Conservation (phyloP, 1,140 invertebrate genomes). For the Drosophila navojoa region DNA sequence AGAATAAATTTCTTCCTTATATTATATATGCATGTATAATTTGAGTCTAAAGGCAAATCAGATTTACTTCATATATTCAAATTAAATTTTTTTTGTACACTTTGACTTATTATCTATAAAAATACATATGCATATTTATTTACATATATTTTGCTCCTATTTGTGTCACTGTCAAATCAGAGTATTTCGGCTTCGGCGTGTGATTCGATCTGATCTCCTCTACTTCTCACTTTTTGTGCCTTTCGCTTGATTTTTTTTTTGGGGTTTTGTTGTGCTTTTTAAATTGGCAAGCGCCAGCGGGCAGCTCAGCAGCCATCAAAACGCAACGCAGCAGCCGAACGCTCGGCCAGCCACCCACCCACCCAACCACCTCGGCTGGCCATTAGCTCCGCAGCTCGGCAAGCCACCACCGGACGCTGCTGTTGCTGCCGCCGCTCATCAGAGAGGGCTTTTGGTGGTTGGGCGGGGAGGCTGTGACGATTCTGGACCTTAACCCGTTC, state of each 20-base stretch:
- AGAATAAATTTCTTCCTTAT: too few species aligned
- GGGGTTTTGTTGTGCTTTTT: slow-evolving; percentile 62
- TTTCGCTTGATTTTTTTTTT: slow-evolving; percentile 21
- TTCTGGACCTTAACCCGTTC: slow-evolving; percentile 65
- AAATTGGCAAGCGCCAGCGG: slow-evolving; percentile 80
- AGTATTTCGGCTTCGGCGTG: slow-evolving; percentile 4
- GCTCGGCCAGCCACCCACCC: background rate
- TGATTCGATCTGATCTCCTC: background rate
- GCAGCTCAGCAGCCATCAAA: slow-evolving; percentile 65
- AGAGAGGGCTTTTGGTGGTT: background rate
- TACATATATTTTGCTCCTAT: too few species aligned
- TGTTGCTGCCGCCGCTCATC: slow-evolving; percentile 23
- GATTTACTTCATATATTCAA: too few species aligned
- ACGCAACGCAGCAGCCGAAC: slow-evolving; percentile 29
- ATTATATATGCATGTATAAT: too few species aligned
- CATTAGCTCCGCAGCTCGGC: slow-evolving; percentile 18
- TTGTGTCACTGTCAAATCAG: background rate
- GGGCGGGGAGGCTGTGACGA: slow-evolving; percentile 4
- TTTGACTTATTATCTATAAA: too few species aligned
- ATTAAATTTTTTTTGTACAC: too few species aligned
- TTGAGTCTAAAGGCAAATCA: too few species aligned
- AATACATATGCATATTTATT: too few species aligned
- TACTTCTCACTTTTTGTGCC: slow-evolving; percentile 5
- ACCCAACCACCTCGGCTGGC: background rate
- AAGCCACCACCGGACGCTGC: slow-evolving; percentile 17